Base-by-base conservation (phyloP, 2,797 vertebrate species). In the Phyllotis vaccarum region DNA sequence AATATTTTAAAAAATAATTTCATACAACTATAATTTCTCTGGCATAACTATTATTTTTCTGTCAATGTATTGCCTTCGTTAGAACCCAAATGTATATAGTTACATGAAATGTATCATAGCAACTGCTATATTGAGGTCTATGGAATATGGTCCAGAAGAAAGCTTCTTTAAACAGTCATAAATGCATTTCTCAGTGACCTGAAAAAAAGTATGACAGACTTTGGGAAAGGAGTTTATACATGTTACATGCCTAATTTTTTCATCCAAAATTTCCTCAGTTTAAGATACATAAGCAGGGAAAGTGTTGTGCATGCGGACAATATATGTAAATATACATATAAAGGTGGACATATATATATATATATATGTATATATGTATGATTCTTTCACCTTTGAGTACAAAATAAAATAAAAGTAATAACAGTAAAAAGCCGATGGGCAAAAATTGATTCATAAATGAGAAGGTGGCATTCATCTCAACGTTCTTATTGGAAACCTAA, bases 401-500 rank as follows among this genome's bases (percentile, higher is more conserved):
- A 98, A 98, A 99, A 98, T 98, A 98, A 99, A 98, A 98, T 98
- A 98, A 98, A 99, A 98, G 98, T 99, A 99, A 99, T 99, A 99
- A 99, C 98, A 98, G 97, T 98, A 98, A 98, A 99, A 99, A 98
- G 98, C 99, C 99, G 98, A 99, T 99, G 99, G 99, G 98, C 99
- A 99, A 98, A 99, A 99, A 99, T 99, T 99, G 99, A 99, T 99
- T 99, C 99, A 99, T 99, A 99, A 99, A 99, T 99, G 99, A 99
- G 99, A 99, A 98, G 98, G 99, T 98, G 98, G 99, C 99, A 99
- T 99, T 99, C 99, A 99, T 99, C 99, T 99, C 98, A 95, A 98
- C 94, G 90, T 98, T 99, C 99, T 99, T 99, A 99, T 99, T 99
- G 99, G 99, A 99, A 99, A 99, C 99, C 99, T 99, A 99, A 99